Evolutionary conservation across 1,140 invertebrate genomes (phyloP).

Genomic region (Platyura marginata): DNA sequence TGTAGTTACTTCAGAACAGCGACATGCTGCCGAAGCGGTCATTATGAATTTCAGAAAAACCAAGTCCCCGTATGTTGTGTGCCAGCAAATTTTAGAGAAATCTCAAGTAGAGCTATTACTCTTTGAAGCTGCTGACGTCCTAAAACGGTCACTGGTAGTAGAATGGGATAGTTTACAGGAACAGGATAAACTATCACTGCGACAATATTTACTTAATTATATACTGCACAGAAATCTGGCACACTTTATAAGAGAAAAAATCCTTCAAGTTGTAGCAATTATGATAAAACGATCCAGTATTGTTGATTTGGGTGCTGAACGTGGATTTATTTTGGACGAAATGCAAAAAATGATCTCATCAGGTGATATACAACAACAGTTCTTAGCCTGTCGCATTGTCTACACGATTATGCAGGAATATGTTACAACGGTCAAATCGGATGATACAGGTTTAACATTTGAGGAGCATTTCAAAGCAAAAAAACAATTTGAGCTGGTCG

Average conservation of each 20-base stretch:
- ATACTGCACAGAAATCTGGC: conserved; percentile 34
- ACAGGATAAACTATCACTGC: conserved; percentile 35
- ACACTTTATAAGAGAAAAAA: conserved; percentile 31
- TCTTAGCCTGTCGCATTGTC: conserved; percentile 52
- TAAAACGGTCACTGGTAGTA: conserved; percentile 50
- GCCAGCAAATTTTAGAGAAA: conserved; percentile 44
- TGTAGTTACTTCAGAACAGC: conserved; percentile 42
- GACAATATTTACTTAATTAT: conserved; percentile 50
- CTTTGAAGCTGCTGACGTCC: conserved; percentile 53
- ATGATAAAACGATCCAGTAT: conserved; percentile 54
- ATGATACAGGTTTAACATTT: conserved; percentile 56
- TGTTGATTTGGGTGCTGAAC: conserved; percentile 36
- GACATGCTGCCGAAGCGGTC: conserved; percentile 46
- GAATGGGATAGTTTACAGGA: conserved; percentile 45
- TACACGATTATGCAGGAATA: conserved; percentile 58
- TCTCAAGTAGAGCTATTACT: conserved; percentile 51
- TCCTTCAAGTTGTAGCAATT: conserved; percentile 50
- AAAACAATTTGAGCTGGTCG: conserved; percentile 48
- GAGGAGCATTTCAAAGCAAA: conserved; percentile 56
- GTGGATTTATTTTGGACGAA: conserved; percentile 39
- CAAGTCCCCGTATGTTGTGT: conserved; percentile 49
- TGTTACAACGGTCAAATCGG: conserved; percentile 48
- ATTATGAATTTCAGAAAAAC: conserved; percentile 54
- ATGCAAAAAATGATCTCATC: conserved; percentile 35
- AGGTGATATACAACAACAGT: conserved; percentile 25